Base-by-base conservation (phyloP, 2,888 invertebrate genomes). In the Prostheceraeus crozeri region DNA sequence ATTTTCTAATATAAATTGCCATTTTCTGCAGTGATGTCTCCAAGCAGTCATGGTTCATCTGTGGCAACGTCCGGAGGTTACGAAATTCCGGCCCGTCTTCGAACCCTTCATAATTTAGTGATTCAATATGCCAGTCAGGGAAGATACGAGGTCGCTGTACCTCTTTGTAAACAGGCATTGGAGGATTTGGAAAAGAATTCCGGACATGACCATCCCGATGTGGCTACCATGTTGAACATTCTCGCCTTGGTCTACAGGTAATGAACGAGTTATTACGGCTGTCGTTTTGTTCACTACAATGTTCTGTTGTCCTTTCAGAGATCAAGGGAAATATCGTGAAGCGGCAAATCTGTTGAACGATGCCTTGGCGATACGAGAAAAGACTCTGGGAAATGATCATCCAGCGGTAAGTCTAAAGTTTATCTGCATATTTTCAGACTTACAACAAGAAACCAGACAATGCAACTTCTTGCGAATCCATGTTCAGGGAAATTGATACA, bases 61-160 rank as follows among this genome's bases (percentile, higher is more conserved):
- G 28, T 54, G 54, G 31, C 54, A 4, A 28, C 33, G 31, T 48
- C 48, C 23, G 48, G 48, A 28, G 54, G 54, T 2, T 59, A 40
- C 36, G 60, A 59, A 16, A 98, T 98, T 75, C 98, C 98, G 59
- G 94, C 96, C 8, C 84, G 98, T 16, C 82, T 98, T 66, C 84
- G 96, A 68, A 99, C 98, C 0, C 82, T 98, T 61, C 98, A 99
- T 81, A 98, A 98, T 80, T 82, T 99, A 72, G 98, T 99, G 60
- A 98, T 99, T 67, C 98, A 99, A 80, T 99, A 98, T 80, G 98
- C 98, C 52, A 90, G 91, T 53, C 94, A 98, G 79, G 96, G 90
- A 63, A 72, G 77, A 23, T 75, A 75, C 89, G 98, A 81, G 93
- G 98, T 99, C 35, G 98, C 98, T 8, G 96, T 99, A 68, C 98